Evolutionary conservation across 2,888 invertebrate species (phyloP).

Genomic region (Pherbina coryleti): DNA sequence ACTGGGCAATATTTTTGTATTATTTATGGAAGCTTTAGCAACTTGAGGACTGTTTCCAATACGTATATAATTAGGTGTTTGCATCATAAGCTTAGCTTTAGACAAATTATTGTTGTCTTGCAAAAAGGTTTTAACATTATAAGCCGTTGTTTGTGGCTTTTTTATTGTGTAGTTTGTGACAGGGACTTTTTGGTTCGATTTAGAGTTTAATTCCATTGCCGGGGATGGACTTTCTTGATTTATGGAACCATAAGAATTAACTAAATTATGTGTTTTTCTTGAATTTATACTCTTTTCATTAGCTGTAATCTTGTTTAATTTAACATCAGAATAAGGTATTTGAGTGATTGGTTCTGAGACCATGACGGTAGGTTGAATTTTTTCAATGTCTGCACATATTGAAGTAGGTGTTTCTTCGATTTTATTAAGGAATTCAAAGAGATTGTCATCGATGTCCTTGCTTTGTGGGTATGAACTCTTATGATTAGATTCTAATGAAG

Average conservation of each 20-base stretch:
- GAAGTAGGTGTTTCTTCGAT: conserved; percentile 55
- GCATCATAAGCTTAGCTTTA: background rate
- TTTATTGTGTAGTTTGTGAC: background rate
- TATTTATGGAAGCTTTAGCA: background rate
- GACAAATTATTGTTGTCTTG: background rate
- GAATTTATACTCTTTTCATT: background rate
- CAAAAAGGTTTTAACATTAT: background rate
- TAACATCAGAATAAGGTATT: conserved; percentile 9
- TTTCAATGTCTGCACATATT: conserved; percentile 62
- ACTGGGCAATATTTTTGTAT: background rate
- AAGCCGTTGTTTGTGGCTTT: background rate
- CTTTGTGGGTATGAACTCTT: background rate
- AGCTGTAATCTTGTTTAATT: background rate
- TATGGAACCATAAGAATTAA: background rate
- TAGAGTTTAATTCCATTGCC: background rate
- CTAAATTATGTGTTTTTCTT: background rate
- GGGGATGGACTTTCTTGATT: background rate
- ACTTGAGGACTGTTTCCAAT: background rate
- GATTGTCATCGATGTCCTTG: conserved; percentile 57
- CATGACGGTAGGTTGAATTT: conserved; percentile 67
- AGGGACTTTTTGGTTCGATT: background rate
- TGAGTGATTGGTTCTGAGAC: conserved; percentile 53
- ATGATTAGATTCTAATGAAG: background rate
- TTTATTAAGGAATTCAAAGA: conserved; percentile 63
- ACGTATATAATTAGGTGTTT: background rate